Base-by-base conservation (phyloP, 2,797 vertebrate genomes). In the Manis javanica region DNA sequence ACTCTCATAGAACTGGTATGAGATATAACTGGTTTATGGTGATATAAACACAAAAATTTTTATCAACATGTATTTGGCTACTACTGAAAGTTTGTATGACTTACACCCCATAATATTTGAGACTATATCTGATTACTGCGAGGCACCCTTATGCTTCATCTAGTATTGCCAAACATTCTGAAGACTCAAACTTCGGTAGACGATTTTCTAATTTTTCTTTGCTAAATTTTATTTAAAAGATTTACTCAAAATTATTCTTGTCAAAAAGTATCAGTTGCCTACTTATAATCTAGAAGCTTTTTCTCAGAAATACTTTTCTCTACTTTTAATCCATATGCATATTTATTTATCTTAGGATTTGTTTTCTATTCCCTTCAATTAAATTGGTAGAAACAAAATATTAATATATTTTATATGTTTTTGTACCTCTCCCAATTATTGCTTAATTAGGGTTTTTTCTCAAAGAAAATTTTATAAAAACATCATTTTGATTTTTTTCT, bases 161-260 rank as follows among this genome's bases (percentile, higher is more conserved):
- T 64, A 59, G 81, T 79, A 86, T 49, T 89, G 46, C 31, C 34
- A 61, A 71, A 37, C 89, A 16, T 87, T 90, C 31, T 66, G 29
- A 81, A 37, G 51, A 81, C 2, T 96, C 19, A 77, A 49, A 81
- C 8, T 34, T 61, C 5, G 81, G 1, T 89, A 69, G 34, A n/a
- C 68, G 37, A 79, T 92, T 93, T 96, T 68, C 71, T 72, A 5
- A 42, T 78, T 88, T 88, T 93, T 87, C 51, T 82, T 89, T 82
- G 53, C 29, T 87, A 72, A 55, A 63, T 93, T 95, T 96, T 90
- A 90, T 93, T 96, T 63, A 87, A 64, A 39, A 94, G 4, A 2
- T 87, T 37, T 57, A 78, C 8, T 11, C 6, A 46, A 46, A 87
- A 79, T 87, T 89, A 34, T 91, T 92, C 51, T 34, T 85, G 24